Base-by-base conservation (phyloP, 2,797 vertebrate genomes). In the Anas georgica region DNA sequence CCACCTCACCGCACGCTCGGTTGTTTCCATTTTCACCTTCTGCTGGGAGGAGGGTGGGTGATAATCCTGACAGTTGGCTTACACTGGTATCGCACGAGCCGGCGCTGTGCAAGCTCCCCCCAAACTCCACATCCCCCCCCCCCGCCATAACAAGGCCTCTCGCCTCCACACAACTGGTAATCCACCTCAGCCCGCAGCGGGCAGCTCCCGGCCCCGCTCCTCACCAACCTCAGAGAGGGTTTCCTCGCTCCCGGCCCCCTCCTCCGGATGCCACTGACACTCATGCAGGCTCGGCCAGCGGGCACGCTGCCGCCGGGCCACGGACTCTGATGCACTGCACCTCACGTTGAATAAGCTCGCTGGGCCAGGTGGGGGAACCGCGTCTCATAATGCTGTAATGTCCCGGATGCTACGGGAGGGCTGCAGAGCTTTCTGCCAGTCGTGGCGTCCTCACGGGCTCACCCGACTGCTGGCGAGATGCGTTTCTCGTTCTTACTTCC, bases 301-400 rank as follows among this genome's bases (percentile, higher is more conserved):
- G 93, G 63, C 73, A 86, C 17, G 55, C 83, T 93, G 96, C 96
- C 29, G 50, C 82, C 56, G 14, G 43, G 80, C 76, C 41, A 78
- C 90, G 95, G 95, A 96, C 96, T 96, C 92, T 97, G 94, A 96
- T 92, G 97, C 97, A 97, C 97, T 97, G 97, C 97, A 97, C 97
- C 97, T 98, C 98, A 96, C 90, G 95, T 97, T 37, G 35, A 97
- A 97, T 95, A 93, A 93, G 56, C 83, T 94, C 73, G 35, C 81
- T 60, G 84, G 97, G 95, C 94, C 86, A 4, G 9, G 62, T 6
- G 56, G 89, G 91, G 92, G 77, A 92, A 84, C 68, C 26, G 21
- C 6, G 82, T 96, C 95, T 96, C 94, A 17, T 91, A 94, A 94
- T 95, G 93, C 93, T 95, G 94, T 97, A 96, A 91, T 76, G 83